Percentiles rank a stretch among this genome's conserved stretches.
phyloP scores from a whole-genome alignment of 2,797 vertebrate genomes.

The Salmo trutta region DNA sequence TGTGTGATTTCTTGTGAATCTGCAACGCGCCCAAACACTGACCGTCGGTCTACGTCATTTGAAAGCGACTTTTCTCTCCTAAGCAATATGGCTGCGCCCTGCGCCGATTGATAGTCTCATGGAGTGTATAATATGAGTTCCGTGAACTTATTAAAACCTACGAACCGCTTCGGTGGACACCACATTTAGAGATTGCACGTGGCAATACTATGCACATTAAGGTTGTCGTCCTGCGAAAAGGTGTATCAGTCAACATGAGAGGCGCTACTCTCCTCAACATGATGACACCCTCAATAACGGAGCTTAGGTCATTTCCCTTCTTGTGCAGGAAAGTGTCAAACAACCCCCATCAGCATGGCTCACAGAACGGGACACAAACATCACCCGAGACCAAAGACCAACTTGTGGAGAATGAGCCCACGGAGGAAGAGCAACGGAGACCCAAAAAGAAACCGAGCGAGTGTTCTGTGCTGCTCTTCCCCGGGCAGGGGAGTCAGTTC shows the following conservation, averaged over 20 bases:
- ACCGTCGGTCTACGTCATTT: neutral
- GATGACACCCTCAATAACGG: slow-evolving; percentile 37
- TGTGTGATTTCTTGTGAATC: too few species aligned
- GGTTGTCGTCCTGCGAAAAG: neutral
- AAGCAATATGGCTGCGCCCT: neutral
- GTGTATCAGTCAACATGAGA: slow-evolving; percentile 9
- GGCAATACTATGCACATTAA: neutral
- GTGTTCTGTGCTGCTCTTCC: slow-evolving; percentile 87
- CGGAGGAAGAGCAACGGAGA: slow-evolving; percentile 21
- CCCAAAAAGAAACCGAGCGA: slow-evolving; percentile 59
- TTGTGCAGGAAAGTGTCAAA: slow-evolving; percentile 41
- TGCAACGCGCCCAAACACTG: neutral
- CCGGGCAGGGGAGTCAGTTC: slow-evolving; percentile 92
- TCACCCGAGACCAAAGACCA: neutral
- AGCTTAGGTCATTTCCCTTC: slow-evolving; percentile 26
- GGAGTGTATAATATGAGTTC: neutral
- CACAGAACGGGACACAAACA: slow-evolving; percentile 5
- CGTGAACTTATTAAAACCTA: neutral
- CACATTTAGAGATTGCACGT: neutral
- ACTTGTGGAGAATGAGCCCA: too few species aligned
- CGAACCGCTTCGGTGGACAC: neutral
- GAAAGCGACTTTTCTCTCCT: neutral
- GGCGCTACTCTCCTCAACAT: slow-evolving; percentile 1
- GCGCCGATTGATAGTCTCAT: neutral
- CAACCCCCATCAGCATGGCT: slow-evolving; percentile 4